A percentile compares a stretch with the other conserved stretches of the same genome.
Conservation (phyloP, 2,888 invertebrate genomes). For the Sinohyriopsis cumingii region DNA sequence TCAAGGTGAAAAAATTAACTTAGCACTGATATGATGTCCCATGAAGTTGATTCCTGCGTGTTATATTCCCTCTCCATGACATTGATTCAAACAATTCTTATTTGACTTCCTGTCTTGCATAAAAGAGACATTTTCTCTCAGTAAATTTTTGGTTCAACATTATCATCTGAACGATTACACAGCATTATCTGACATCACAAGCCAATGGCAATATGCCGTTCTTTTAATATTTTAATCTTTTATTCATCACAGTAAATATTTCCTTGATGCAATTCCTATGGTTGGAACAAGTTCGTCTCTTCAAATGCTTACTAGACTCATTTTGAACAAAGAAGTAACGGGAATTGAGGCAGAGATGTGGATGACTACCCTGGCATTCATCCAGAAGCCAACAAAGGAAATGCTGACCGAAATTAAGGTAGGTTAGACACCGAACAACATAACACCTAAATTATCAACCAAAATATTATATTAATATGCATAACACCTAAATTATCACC, state of each 20-base stretch:
- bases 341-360: slow-evolving; percentile 83
- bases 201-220: not conserved
- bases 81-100: not conserved
- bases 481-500: too few species aligned
- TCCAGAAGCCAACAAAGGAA: slow-evolving; percentile 74
- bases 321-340: slow-evolving; percentile 79
- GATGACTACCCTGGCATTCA: slow-evolving; percentile 89
- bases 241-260: slow-evolving; percentile 77
- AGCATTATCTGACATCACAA: too few species aligned
- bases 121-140: too few species aligned
- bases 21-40: not conserved
- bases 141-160: too few species aligned
- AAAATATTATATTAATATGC: too few species aligned
- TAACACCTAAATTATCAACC: not conserved
- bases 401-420: slow-evolving; percentile 73
- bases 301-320: slow-evolving; percentile 86
- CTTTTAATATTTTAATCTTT: not conserved
- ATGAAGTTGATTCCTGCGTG: not conserved
- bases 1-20: not conserved
- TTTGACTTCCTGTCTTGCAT: too few species aligned
- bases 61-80: not conserved
- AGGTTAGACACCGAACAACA: slow-evolving; percentile 19
- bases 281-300: slow-evolving; percentile 88
- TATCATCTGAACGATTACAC: too few species aligned
- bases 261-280: slow-evolving; percentile 88